Base-by-base conservation (phyloP, 2,113 vertebrate species). In the Saguinus imperator region DNA sequence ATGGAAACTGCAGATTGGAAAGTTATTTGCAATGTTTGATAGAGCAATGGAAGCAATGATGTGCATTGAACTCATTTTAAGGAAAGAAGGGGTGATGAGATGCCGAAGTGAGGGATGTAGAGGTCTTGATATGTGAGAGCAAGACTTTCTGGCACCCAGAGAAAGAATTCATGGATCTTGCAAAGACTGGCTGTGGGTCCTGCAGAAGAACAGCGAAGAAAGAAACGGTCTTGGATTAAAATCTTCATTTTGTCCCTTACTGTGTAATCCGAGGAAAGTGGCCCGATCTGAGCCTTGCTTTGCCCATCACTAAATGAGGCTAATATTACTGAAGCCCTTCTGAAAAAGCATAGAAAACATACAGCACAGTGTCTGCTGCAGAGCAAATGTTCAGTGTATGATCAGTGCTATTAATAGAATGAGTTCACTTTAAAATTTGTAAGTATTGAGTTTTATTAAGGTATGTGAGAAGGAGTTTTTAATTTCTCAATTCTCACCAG, bases 401-500 rank as follows among this genome's bases (percentile, higher is more conserved):
- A 50, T n/a, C 35, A 32, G 6, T 64, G 55, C 40, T 58, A n/a
- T 43, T 84, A 23, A 32, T 93, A 48, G 25, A 75, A 35, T 83
- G 37, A 92, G 37, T 82, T 58, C 13, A 77, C 89, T 73, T 95
- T 55, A 45, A 94, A 84, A 43, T 86, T 27, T 79, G 20, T 40
- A 27, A 57, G 37, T 86, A 6, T 14, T 91, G 17, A 90, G 82
- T 58, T 89, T 91, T 86, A 91, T 90, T 29, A 89, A 96, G 14
- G 6, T 66, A 8, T 82, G 17, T 92, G 43, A 92, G 50, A 87
- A 70, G 7, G 40, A 48, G 7, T 87, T 84, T 77, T 77, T 94
- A 25, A 87, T 57, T 94, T 95, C 89, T 96, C 64, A 95, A 87
- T 10, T n/a, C 45, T 43, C 21, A 82, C 27, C 75, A 98, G 97